Evolutionary conservation across 1,140 invertebrate genomes (phyloP).

Genomic region (Drosophila ohnishii): DNA sequence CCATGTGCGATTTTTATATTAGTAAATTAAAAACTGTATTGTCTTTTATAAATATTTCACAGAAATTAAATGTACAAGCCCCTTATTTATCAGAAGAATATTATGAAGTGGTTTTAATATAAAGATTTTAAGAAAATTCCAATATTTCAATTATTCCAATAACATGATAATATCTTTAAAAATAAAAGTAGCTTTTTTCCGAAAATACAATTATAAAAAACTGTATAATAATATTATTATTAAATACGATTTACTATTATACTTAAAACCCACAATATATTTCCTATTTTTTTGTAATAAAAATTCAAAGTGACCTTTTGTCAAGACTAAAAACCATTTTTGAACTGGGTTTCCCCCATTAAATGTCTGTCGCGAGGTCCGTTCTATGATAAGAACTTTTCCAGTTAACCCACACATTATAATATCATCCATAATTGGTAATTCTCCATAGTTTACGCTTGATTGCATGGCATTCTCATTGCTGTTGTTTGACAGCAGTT

Average conservation of each 20-base stretch:
- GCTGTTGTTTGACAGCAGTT: slow-evolving; percentile 30
- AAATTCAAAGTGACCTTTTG: not conserved
- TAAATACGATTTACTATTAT: not conserved
- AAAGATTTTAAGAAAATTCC: too few species aligned
- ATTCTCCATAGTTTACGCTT: slow-evolving; percentile 58
- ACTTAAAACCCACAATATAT: not conserved
- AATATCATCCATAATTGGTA: slow-evolving; percentile 39
- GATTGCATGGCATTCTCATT: slow-evolving; percentile 61
- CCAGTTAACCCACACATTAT: slow-evolving; percentile 37
- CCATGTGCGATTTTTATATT: too few species aligned
- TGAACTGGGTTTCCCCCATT: not conserved
- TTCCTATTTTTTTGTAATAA: not conserved
- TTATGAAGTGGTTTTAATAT: too few species aligned
- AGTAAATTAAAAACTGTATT: too few species aligned
- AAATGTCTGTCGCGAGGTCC: not conserved
- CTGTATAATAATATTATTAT: too few species aligned
- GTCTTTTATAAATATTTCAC: too few species aligned
- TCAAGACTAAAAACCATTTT: not conserved
- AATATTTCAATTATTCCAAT: too few species aligned
- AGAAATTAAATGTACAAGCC: too few species aligned
- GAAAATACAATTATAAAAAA: too few species aligned
- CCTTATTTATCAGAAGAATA: too few species aligned
- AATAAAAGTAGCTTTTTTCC: too few species aligned
- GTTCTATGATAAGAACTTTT: slow-evolving; percentile 28
- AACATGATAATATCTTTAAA: too few species aligned